Evolutionary conservation across 2,888 invertebrate genomes (phyloP).

Genomic region (Drosophila incognita): DNA sequence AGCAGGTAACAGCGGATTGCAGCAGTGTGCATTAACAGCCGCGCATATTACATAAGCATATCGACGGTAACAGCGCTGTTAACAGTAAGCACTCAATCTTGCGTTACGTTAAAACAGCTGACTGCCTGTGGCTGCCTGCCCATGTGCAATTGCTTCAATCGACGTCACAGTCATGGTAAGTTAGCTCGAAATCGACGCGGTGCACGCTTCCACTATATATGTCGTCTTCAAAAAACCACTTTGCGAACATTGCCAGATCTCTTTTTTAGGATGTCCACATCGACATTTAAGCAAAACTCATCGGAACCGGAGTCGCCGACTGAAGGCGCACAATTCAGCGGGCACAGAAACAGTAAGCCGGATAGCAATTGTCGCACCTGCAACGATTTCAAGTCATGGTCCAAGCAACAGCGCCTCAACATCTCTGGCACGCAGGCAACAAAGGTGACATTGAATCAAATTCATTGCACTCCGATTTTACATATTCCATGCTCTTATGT

Average conservation of each 20-base stretch:
- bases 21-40: constrained; percentile 47
- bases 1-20: constrained; percentile 16
- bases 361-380: constrained; percentile 88
- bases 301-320: constrained; percentile 27
- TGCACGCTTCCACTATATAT: constrained; percentile 51
- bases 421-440: constrained; percentile 77
- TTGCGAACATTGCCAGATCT: constrained; percentile 58
- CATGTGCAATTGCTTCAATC: constrained; percentile 53
- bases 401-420: constrained; percentile 87
- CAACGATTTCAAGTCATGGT: constrained; percentile 90
- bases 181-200: constrained; percentile 45
- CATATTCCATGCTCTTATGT: background rate
- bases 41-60: constrained; percentile 27
- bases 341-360: constrained; percentile 81
- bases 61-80: constrained; percentile 36
- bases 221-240: constrained; percentile 58
- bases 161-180: constrained; percentile 47
- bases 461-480: background rate
- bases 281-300: constrained; percentile 41
- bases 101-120: constrained; percentile 49
- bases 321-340: constrained; percentile 33
- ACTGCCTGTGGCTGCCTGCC: constrained; percentile 48
- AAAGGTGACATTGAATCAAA: constrained; percentile 29
- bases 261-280: constrained; percentile 57
- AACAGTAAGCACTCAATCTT: constrained; percentile 21